phyloP scores from a whole-genome alignment of 2,797 vertebrate species.

The Acrocephalus scirpaceus region DNA sequence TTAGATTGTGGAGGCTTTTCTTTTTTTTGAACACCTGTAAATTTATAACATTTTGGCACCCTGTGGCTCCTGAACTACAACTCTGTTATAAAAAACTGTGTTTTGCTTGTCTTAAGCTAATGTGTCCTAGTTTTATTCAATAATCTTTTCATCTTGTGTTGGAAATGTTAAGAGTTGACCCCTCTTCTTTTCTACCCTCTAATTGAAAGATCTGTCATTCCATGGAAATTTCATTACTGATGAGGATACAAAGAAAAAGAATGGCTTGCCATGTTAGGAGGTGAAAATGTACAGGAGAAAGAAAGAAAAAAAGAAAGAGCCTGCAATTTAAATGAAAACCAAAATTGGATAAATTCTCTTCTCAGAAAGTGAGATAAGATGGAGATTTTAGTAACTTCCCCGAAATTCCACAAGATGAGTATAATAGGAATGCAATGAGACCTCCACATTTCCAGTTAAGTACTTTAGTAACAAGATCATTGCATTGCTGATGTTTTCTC shows the following conservation, averaged over 20 bases:
- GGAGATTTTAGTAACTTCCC: neutral
- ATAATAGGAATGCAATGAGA: neutral
- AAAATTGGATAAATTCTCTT: neutral
- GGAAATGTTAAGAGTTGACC: neutral
- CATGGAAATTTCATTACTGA: neutral
- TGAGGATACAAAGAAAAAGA: neutral
- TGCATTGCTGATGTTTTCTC: neutral
- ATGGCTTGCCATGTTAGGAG: neutral
- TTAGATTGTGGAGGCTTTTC: neutral
- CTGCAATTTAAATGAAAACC: neutral
- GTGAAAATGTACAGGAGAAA: neutral
- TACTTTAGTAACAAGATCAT: neutral
- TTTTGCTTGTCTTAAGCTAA: neutral
- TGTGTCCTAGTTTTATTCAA: neutral
- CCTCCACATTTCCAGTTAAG: neutral
- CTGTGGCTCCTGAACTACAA: neutral
- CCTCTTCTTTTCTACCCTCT: neutral
- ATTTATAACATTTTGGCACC: neutral
- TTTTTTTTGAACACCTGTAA: neutral
- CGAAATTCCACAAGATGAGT: neutral
- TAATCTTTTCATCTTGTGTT: neutral
- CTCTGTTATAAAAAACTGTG: neutral
- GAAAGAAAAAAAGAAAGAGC: neutral
- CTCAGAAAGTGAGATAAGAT: neutral
- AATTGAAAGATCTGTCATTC: neutral